Evolutionary conservation across 2,888 invertebrate genomes (phyloP).

Genomic region (Melanotus villosus): DNA sequence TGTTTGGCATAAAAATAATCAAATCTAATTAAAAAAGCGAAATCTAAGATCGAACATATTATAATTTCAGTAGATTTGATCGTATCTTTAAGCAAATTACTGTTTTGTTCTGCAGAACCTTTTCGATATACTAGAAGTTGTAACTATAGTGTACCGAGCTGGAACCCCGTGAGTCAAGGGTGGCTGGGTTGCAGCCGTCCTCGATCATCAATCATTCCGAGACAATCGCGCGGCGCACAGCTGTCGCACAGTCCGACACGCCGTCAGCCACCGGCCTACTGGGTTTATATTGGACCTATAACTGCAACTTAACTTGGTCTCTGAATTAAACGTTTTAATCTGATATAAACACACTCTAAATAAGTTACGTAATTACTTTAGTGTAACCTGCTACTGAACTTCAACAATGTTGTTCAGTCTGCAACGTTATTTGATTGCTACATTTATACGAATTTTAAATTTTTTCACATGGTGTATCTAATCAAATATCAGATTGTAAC

Average conservation of each 20-base stretch:
- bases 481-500: too few species aligned
- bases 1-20: too few species aligned
- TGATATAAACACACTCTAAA: slow-evolving; percentile 53
- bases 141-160: slow-evolving; percentile 63
- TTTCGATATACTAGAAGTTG: slow-evolving; percentile 51
- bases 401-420: slow-evolving; percentile 8
- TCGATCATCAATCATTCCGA: slow-evolving; percentile 75
- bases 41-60: too few species aligned
- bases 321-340: slow-evolving; percentile 65
- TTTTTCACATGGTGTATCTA: too few species aligned
- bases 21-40: too few species aligned
- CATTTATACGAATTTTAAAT: slow-evolving; percentile 5
- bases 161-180: slow-evolving; percentile 66
- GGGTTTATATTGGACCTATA: slow-evolving; percentile 65
- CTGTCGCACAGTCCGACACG: slow-evolving; percentile 70
- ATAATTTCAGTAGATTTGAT: slow-evolving; percentile 4
- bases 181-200: slow-evolving; percentile 68
- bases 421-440: slow-evolving; percentile 19
- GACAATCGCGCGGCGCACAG: slow-evolving; percentile 75
- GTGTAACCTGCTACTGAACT: slow-evolving; percentile 35
- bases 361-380: slow-evolving; percentile 48
- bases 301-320: slow-evolving; percentile 61
- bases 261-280: slow-evolving; percentile 65
- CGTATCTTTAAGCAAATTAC: slow-evolving; percentile 31
- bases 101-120: slow-evolving; percentile 35